Conservation (phyloP, 2,797 vertebrate species). For the Thalassophryne amazonica region DNA sequence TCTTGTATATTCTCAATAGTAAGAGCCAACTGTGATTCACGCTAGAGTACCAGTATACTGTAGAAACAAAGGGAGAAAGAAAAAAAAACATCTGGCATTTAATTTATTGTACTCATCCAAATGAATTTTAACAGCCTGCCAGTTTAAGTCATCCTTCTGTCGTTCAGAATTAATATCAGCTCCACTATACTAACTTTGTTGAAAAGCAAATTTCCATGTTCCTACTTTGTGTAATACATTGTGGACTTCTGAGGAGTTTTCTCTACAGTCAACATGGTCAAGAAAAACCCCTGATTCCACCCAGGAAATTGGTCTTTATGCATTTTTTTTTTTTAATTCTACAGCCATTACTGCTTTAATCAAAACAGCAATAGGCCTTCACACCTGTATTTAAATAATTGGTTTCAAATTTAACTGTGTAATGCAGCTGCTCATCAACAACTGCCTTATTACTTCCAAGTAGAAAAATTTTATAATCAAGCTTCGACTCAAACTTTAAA, state of each 20-base stretch:
- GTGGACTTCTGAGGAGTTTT: no score
- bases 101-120: constrained; percentile 25
- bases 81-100: constrained; percentile 1
- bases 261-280: no score
- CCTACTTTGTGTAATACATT: no score
- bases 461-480: not conserved
- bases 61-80: no score
- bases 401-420: constrained; percentile 17
- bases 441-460: constrained; percentile 20
- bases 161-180: not conserved
- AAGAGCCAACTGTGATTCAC: no score
- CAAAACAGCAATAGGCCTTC: not conserved
- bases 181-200: not conserved
- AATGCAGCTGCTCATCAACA: constrained; percentile 33
- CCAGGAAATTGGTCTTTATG: no score
- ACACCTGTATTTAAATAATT: constrained; percentile 6
- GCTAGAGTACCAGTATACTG: no score
- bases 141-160: constrained; percentile 19
- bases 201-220: not conserved
- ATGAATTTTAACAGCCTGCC: constrained; percentile 25
- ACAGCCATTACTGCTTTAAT: no score
- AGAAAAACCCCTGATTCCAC: no score
- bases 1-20: no score
- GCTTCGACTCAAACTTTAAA: constrained; percentile 4
- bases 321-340: not conserved